Conservation (phyloP, 1,140 invertebrate genomes). For the Trissolcus basalis region DNA sequence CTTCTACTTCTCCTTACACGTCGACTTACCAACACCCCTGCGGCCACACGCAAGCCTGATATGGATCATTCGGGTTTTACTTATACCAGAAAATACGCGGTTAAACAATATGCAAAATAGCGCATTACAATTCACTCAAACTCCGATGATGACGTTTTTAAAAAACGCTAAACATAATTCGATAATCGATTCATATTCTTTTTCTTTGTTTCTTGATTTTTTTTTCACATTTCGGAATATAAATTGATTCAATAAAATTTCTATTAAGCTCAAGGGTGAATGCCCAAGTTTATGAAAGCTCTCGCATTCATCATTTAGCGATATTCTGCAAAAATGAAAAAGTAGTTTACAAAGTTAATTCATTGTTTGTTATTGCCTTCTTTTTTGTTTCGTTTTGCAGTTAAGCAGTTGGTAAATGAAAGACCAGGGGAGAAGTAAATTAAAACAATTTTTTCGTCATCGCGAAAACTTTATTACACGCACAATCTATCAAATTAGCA, state of each 20-base stretch:
- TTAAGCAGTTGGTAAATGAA: no score
- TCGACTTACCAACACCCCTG: slow-evolving; percentile 43
- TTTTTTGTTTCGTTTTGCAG: no score
- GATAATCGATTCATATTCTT: slow-evolving; percentile 44
- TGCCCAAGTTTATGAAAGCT: no score
- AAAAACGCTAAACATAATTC: slow-evolving; percentile 19
- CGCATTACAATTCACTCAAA: slow-evolving; percentile 50
- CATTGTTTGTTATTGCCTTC: no score
- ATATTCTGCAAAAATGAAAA: no score
- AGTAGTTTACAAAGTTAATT: no score
- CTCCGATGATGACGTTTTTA: slow-evolving; percentile 21
- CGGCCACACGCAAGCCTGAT: slow-evolving; percentile 48
- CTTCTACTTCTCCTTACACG: slow-evolving; percentile 53
- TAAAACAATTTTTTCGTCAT: no score
- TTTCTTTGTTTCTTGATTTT: neutral
- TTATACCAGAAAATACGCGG: slow-evolving; percentile 48
- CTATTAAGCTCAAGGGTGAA: neutral
- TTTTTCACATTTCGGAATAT: no score
- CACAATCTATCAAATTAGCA: slow-evolving; percentile 26
- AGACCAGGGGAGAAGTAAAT: no score
- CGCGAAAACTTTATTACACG: slow-evolving; percentile 11
- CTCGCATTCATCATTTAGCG: no score
- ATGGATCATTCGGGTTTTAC: slow-evolving; percentile 54
- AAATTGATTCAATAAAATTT: no score
- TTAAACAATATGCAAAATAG: slow-evolving; percentile 56